Conservation (phyloP, 2,113 vertebrate species). For the Cochlearius cochlearius region DNA sequence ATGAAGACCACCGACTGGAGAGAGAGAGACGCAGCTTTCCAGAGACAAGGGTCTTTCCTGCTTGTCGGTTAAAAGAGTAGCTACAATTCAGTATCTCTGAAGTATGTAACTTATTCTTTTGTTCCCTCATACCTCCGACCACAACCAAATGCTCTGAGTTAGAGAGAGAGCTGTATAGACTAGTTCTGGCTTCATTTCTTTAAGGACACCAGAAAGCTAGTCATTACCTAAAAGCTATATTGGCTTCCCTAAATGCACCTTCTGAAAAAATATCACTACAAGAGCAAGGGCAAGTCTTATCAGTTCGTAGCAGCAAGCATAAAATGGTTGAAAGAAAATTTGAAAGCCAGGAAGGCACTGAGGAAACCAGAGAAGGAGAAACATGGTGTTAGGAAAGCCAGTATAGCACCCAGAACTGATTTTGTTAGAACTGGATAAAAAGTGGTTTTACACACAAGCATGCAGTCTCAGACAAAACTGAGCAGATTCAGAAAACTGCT, state of each 20-base stretch:
- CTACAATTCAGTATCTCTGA: background rate
- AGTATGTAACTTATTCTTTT: background rate
- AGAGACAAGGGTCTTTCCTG: background rate
- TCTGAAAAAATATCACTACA: background rate
- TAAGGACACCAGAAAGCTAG: background rate
- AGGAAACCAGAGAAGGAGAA: background rate
- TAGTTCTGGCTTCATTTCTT: background rate
- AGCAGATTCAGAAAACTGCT: background rate
- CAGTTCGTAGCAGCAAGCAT: background rate
- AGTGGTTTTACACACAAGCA: background rate
- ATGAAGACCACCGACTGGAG: background rate
- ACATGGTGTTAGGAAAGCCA: background rate
- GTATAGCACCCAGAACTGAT: background rate
- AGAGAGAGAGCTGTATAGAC: background rate
- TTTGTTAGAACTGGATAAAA: background rate
- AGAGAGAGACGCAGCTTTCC: background rate
- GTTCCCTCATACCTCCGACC: too few relatives aligned
- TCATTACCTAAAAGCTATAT: background rate
- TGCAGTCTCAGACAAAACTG: background rate
- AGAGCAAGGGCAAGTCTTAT: background rate
- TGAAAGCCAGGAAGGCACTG: background rate
- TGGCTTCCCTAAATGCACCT: background rate
- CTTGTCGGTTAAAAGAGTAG: background rate
- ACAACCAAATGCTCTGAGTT: background rate
- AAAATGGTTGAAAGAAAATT: background rate